Conservation (phyloP, 2,888 invertebrate species). For the Heliconius charithonia region DNA sequence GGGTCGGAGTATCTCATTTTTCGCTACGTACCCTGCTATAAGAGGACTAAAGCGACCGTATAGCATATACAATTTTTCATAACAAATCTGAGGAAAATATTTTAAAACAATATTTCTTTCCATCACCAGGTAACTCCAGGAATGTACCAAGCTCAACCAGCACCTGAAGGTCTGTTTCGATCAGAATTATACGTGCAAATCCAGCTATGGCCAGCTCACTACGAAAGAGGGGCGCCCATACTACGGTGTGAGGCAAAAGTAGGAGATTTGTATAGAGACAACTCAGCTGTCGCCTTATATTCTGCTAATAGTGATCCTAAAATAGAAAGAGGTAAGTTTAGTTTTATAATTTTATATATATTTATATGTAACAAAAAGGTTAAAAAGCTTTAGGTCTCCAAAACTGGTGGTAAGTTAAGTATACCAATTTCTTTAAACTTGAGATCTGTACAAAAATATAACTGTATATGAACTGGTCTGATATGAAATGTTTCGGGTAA, state of each 20-base stretch:
- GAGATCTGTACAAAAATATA: too few relatives aligned
- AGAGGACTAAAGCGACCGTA: too few relatives aligned
- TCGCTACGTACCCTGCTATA: too few relatives aligned
- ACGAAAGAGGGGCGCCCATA: constrained; percentile 85
- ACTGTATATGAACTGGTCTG: too few relatives aligned
- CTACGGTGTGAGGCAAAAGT: constrained; percentile 87
- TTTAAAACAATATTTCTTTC: background rate
- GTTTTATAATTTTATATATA: background rate
- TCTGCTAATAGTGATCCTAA: constrained; percentile 87
- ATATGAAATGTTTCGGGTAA: too few relatives aligned
- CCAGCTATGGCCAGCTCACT: constrained; percentile 85
- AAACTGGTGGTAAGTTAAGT: too few relatives aligned
- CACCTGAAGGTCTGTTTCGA: constrained; percentile 80
- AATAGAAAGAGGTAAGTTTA: constrained; percentile 85
- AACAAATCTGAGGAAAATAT: background rate
- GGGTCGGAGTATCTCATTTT: too few relatives aligned
- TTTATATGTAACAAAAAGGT: too few relatives aligned
- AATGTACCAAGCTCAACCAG: constrained; percentile 71
- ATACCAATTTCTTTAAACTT: too few relatives aligned
- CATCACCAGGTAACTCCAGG: constrained; percentile 72
- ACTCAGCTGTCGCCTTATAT: constrained; percentile 85
- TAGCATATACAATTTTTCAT: too few relatives aligned
- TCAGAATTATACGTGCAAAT: constrained; percentile 85
- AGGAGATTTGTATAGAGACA: constrained; percentile 84
- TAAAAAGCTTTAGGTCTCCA: too few relatives aligned